Evolutionary conservation across 2,113 vertebrate species (phyloP), one percentile per base, ranked within the genome.

Genomic region (Rhinoptilus africanus): DNA sequence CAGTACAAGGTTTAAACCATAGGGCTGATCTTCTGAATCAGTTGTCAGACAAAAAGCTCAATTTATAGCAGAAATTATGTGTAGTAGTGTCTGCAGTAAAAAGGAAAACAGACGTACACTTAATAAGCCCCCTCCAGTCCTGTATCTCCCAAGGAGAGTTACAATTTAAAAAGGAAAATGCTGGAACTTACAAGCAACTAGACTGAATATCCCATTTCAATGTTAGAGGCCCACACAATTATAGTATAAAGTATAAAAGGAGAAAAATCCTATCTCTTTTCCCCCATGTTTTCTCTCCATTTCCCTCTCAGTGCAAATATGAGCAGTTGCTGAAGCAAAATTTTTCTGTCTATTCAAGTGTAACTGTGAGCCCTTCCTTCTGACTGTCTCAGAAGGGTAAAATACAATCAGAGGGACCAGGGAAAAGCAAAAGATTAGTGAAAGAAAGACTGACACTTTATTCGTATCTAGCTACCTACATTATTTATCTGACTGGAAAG

Each of bases 401-500:
- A 83, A 75, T 21, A 21, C 39, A 85, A 22, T 14, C 7, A n/a
- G 24, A 76, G 28, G 27, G 14, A 63, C 7, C 12, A 69, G 7
- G 6, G 14, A 57, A n/a, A 86, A 86, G 20, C 17, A 45, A 43
- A 28, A 35, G 12, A 13, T n/a, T 26, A 19, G 5, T 4, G 62
- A 21, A 90, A 88, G 18, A 18, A 63, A 68, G 50, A 7, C 7
- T 5, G 27, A 34, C 4, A 35, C 16, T 8, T 1, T 23, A 47
- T 35, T 77, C 12, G 3, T 30, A 63, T 28, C 34, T 48, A 81
- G 17, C 17, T 21, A 47, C 27, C 32, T 75, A 60, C 47, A 10
- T 35, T 35, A 53, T 27, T 51, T 28, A 57, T 4, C 20, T 60
- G 54, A 45, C 0, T 0, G 35, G 7, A 4, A 62, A 92, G 34